phyloP scores from a whole-genome alignment of 2,888 invertebrate genomes.

The Lycaena phlaeas region DNA sequence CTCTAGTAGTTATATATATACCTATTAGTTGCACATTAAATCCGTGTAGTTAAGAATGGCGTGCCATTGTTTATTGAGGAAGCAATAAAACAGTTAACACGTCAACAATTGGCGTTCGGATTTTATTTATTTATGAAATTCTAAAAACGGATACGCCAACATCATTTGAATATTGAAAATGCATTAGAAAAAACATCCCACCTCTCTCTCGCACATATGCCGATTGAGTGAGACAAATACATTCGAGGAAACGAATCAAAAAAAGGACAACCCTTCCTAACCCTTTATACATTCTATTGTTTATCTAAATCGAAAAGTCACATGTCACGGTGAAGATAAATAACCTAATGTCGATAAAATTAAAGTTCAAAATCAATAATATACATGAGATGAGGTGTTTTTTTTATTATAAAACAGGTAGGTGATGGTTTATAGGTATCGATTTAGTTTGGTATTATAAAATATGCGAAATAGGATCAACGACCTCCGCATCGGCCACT shows the following conservation, averaged over 20 bases:
- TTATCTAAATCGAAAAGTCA: conserved; percentile 41
- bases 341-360: conserved; percentile 23
- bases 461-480: conserved; percentile 7
- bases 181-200: conserved; percentile 40
- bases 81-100: conserved; percentile 57
- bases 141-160: conserved; percentile 67
- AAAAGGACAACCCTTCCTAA: conserved; percentile 70
- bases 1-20: not conserved
- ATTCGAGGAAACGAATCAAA: conserved; percentile 65
- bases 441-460: conserved; percentile 7
- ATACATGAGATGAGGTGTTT: conserved; percentile 33
- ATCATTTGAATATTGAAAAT: conserved; percentile 67
- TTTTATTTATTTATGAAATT: conserved; percentile 59
- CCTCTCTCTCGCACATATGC: conserved; percentile 32
- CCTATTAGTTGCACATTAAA: too few species aligned
- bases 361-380: conserved; percentile 27
- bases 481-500: not conserved
- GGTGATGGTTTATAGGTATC: conserved; percentile 24
- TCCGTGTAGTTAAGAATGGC: not conserved
- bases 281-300: conserved; percentile 62
- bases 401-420: conserved; percentile 58
- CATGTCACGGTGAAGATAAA: conserved; percentile 26
- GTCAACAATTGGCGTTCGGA: conserved; percentile 45
- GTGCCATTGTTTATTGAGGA: conserved; percentile 43
- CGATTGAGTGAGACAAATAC: conserved; percentile 40